Percentiles rank a stretch among this genome's conserved stretches.
These are phyloP conservation scores for Ficedula albicollis DNA, from an alignment of 2,797 vertebrate species.

Conservation along the genomic window DNA sequence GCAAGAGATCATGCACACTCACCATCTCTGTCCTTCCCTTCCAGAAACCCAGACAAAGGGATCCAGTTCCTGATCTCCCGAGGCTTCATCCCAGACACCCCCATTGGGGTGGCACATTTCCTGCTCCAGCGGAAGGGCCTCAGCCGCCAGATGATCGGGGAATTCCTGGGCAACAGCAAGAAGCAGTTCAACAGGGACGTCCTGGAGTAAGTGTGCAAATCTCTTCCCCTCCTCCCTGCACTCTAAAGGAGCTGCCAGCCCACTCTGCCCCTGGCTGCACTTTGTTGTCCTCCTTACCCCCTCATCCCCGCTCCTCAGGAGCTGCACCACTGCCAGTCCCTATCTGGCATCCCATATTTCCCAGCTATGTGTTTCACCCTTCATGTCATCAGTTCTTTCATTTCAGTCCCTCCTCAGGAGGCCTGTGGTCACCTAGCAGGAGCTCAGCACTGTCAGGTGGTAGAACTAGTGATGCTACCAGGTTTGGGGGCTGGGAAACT, in stretches of 20 bases:
- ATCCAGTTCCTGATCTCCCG: constrained; percentile 97
- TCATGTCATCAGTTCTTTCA: background rate
- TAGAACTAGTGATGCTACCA: background rate
- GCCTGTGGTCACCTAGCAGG: background rate
- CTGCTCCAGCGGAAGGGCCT: constrained; percentile 96
- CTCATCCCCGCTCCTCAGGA: background rate
- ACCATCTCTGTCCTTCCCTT: background rate
- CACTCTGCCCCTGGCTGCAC: background rate
- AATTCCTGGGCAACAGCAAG: constrained; percentile 98
- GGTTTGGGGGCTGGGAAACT: background rate
- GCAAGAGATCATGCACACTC: background rate
- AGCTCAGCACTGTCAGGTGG: background rate
- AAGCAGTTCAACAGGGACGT: constrained; percentile 98
- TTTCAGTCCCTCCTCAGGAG: background rate
- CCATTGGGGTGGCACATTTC: constrained; percentile 97
- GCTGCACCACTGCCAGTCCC: background rate
- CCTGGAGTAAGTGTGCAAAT: constrained; percentile 78
- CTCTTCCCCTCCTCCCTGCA: background rate
- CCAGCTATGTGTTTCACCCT: background rate
- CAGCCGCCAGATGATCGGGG: constrained; percentile 98
- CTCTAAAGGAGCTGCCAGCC: background rate
- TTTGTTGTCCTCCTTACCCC: rapidly evolving
- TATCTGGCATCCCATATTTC: background rate
- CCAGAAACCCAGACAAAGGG: constrained; percentile 97
- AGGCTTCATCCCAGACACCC: constrained; percentile 96